Conservation (phyloP, 2,888 invertebrate genomes). For the Lutraria lutraria region DNA sequence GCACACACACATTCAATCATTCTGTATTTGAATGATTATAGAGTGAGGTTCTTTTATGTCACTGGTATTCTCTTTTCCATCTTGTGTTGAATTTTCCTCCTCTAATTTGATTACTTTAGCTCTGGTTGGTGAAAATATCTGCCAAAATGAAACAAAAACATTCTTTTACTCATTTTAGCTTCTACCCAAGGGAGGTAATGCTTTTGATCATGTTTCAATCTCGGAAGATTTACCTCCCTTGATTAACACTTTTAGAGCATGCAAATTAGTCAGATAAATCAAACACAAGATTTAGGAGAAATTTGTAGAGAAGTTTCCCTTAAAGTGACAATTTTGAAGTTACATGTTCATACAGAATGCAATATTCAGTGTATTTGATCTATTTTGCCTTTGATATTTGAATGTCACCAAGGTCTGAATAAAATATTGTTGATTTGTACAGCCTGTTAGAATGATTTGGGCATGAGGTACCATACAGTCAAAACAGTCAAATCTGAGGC, state of each 20-base stretch:
- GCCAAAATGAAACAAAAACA: conserved; percentile 55
- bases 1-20: conserved; percentile 26
- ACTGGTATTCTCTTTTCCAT: conserved; percentile 49
- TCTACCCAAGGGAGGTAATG: conserved; percentile 2
- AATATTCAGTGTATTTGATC: no score
- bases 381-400: no score
- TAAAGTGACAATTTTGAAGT: no score
- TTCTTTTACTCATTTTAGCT: background rate
- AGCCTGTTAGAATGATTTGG: no score
- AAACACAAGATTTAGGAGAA: conserved; percentile 15
- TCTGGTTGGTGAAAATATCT: conserved; percentile 55
- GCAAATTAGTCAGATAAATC: conserved; percentile 3
- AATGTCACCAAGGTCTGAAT: no score
- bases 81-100: conserved; percentile 39
- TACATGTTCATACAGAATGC: no score
- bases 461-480: no score
- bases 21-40: conserved; percentile 25
- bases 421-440: no score
- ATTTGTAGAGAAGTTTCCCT: background rate
- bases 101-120: conserved; percentile 62
- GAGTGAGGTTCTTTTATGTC: conserved; percentile 7
- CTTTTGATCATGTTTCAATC: background rate
- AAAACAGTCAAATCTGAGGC: no score
- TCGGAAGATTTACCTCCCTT: conserved; percentile 38
- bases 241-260: background rate